Evolutionary conservation across 1,140 invertebrate genomes (phyloP).

Genomic region (Platyura marginata): DNA sequence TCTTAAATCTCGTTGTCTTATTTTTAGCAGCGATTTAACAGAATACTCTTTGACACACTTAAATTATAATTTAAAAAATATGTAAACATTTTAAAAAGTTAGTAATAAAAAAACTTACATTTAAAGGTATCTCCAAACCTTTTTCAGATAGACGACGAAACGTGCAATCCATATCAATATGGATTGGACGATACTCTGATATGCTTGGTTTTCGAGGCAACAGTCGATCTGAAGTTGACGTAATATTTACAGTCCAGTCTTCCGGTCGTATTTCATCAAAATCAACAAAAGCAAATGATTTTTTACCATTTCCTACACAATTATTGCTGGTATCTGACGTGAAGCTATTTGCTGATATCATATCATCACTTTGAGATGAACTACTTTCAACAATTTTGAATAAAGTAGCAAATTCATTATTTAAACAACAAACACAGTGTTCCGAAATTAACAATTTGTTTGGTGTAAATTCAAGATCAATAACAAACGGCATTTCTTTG

Average conservation of each 20-base stretch:
- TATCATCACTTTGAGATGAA: neutral
- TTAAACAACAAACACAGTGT: neutral
- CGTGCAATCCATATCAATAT: neutral
- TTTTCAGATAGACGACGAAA: neutral
- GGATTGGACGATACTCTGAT: no score
- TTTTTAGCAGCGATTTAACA: neutral
- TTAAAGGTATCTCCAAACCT: neutral
- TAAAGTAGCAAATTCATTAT: neutral
- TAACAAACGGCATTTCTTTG: neutral
- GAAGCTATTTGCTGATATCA: neutral
- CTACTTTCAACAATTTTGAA: constrained; percentile 1
- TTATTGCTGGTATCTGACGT: neutral
- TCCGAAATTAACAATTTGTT: neutral
- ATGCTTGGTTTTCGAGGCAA: neutral
- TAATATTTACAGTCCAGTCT: neutral
- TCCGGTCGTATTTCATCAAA: neutral
- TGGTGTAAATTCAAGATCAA: constrained; percentile 1
- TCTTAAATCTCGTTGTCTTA: neutral
- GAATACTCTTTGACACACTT: neutral
- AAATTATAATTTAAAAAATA: no score
- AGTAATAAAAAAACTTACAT: no score
- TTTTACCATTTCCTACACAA: neutral
- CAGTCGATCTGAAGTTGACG: neutral
- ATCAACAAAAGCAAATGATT: neutral
- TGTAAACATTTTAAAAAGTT: no score